Base-by-base conservation (phyloP, 2,888 invertebrate species). In the Leucoptera coffeella region DNA sequence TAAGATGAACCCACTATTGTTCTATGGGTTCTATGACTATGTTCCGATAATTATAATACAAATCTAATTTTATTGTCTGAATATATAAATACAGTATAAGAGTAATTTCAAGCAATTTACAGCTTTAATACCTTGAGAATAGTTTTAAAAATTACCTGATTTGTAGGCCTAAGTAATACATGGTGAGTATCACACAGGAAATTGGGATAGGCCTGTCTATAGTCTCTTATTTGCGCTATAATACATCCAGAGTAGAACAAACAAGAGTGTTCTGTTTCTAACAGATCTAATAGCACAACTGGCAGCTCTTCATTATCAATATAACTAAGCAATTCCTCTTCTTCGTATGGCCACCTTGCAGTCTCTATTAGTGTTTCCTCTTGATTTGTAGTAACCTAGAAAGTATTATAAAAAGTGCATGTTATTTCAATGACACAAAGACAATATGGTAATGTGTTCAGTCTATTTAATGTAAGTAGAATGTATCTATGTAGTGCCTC, bases 251-350 rank as follows among this genome's bases (percentile, higher is more conserved):
- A 87, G 57, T 93, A 91, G 65, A 91, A 88, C 32, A 94, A 74
- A 57, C 86, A 85, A 27, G 87, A 85, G 49, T 88, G 81, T 47
- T 85, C 84, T 6, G 82, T 75, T 50, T 89, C 90, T 32, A 94
- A 62, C 37, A 92, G 64, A 53, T 93, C 90, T 33, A 89, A 74
- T 30, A 94, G 73, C 47, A 86, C 80, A 32, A 90, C 85, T 26
- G 94, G 94, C 49, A 95, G 67, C 64, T 92, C 85, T 56, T 91
- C 91, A 58, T 85, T 86, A 56, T 93, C 90, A 43, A 94, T 84
- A 52, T 86, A 90, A 47, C 85, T 82, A 38, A 94, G 71, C 34
- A 93, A 59, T 47, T 89, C 82, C 47, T 91, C 90, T 57, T 90
- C 87, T 58, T 91, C 90, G 51, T 93, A 93, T 42, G 90, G 87